These are phyloP conservation scores for Chionomys nivalis DNA, from an alignment of 2,113 vertebrate genomes.

Conservation along the genomic window DNA sequence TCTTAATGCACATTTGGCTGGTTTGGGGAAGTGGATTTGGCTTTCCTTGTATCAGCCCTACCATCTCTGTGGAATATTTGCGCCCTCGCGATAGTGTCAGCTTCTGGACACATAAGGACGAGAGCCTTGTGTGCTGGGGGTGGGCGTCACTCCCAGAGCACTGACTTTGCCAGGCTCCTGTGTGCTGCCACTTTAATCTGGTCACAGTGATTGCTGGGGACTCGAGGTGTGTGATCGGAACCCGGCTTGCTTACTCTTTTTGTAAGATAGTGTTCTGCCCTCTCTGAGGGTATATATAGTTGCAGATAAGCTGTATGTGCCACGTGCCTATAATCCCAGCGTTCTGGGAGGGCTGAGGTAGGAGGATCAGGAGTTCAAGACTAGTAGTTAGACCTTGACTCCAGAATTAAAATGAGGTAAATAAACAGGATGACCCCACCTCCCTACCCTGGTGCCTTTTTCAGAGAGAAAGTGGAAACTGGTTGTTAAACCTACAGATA, in stretches of 20 bases:
- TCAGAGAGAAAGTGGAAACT: background rate
- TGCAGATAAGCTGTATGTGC: background rate
- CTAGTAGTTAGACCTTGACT: background rate
- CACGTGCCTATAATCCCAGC: too few species aligned
- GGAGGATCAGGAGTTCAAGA: background rate
- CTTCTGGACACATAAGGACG: background rate
- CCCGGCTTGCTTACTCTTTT: background rate
- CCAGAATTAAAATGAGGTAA: background rate
- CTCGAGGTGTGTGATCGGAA: background rate
- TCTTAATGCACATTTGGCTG: constrained; percentile 72
- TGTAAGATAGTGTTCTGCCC: background rate
- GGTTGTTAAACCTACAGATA: background rate
- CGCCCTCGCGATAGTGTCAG: constrained; percentile 18
- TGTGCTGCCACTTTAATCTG: background rate
- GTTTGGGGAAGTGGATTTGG: constrained; percentile 35
- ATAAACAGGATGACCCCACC: background rate
- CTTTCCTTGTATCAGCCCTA: background rate
- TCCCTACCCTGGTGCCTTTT: background rate
- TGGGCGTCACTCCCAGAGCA: background rate
- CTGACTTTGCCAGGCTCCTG: background rate
- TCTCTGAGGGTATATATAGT: background rate
- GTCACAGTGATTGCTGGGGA: background rate
- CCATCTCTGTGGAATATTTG: constrained; percentile 35
- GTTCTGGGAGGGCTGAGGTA: background rate
- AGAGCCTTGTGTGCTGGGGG: background rate